A percentile compares a stretch with the other conserved stretches of the same genome.
Conservation (phyloP, 2,797 vertebrate species). For the Pseudochirops cupreus region DNA sequence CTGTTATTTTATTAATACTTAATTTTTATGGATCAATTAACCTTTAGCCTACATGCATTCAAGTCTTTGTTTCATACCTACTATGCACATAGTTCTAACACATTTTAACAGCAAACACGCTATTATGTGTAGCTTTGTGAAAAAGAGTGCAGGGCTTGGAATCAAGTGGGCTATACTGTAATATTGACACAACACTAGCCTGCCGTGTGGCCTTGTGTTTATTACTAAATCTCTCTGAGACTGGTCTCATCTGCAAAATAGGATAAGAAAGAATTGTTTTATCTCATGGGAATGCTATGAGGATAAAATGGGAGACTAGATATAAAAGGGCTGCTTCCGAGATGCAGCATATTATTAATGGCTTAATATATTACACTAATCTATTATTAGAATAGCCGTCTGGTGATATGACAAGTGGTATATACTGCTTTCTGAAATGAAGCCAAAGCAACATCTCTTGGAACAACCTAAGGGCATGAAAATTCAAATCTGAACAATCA, state of each 20-base stretch:
- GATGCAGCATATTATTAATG: background rate
- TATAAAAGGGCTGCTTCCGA: background rate
- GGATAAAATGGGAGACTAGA: background rate
- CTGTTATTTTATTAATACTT: background rate
- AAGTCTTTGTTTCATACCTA: background rate
- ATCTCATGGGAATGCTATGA: background rate
- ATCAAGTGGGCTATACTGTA: background rate
- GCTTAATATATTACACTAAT: background rate
- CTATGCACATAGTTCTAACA: background rate
- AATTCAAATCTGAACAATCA: background rate
- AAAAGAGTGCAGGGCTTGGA: background rate
- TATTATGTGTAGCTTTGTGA: background rate
- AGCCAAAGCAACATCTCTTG: background rate
- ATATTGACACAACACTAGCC: background rate
- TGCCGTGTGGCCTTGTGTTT: background rate
- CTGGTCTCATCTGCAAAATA: background rate
- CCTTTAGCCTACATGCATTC: background rate
- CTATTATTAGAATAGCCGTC: background rate
- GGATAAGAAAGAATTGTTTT: background rate
- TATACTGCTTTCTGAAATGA: background rate
- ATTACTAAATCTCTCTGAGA: background rate
- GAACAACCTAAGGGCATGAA: background rate
- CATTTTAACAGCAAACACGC: background rate
- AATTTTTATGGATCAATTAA: background rate
- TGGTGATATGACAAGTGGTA: background rate